Evolutionary conservation across 2,113 vertebrate genomes (phyloP).

Genomic region (Probosciger aterrimus): DNA sequence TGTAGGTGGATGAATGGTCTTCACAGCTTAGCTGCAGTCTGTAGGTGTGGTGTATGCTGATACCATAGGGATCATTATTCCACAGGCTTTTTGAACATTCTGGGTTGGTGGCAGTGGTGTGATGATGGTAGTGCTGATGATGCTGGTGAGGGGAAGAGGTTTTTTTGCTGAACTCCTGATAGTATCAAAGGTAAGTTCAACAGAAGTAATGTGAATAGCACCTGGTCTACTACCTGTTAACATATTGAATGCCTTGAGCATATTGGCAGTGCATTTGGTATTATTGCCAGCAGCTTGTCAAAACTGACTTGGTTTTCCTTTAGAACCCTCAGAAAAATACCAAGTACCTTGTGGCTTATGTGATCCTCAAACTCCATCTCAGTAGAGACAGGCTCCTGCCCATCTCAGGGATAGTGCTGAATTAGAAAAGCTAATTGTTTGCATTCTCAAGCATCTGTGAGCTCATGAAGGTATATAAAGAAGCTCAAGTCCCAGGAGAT

Average conservation of each 20-base stretch:
- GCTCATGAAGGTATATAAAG: not conserved
- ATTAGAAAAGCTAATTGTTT: not conserved
- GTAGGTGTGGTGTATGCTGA: not conserved
- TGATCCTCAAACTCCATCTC: not conserved
- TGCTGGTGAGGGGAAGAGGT: not conserved
- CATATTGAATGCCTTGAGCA: not conserved
- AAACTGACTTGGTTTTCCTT: conserved; percentile 28
- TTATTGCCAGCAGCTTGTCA: conserved; percentile 55
- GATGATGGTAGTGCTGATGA: not conserved
- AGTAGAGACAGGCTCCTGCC: not conserved
- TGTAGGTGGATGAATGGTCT: not conserved
- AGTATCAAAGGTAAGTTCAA: not conserved
- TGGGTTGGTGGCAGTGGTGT: not conserved
- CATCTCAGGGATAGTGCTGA: not conserved
- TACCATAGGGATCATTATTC: not conserved
- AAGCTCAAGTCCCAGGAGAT: not conserved
- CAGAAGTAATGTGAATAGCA: conserved; percentile 6
- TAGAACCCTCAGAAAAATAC: conserved; percentile 19
- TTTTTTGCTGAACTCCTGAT: not conserved
- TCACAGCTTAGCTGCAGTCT: not conserved
- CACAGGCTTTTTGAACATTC: not conserved
- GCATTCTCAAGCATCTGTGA: not conserved
- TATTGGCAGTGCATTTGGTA: not conserved
- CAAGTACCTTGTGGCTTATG: not conserved
- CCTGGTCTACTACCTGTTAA: conserved; percentile 16